Conservation (phyloP, 2,113 vertebrate species). For the Stegastes partitus region DNA sequence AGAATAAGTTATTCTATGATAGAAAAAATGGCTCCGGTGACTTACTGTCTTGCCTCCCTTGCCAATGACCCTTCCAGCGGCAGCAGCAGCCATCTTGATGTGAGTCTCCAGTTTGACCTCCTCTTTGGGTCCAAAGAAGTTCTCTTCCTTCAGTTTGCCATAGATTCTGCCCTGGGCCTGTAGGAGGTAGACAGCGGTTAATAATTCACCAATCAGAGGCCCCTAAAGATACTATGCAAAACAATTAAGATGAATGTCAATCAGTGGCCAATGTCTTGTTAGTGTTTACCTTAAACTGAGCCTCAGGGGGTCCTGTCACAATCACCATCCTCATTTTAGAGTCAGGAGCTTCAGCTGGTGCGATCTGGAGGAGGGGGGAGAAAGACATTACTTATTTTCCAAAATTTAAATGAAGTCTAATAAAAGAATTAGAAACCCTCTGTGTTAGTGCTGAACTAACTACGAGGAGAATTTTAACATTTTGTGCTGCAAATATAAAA, state of each 20-base stretch:
- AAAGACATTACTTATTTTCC: not conserved
- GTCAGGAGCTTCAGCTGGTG: conserved; percentile 93
- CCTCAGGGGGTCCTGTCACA: conserved; percentile 95
- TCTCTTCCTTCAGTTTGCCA: conserved; percentile 96
- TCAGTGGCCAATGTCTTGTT: not conserved
- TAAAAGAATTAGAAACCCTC: too few relatives aligned
- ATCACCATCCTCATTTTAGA: conserved; percentile 97
- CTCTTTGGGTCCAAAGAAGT: conserved; percentile 95
- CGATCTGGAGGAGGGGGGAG: conserved; percentile 84
- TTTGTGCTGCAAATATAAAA: too few relatives aligned
- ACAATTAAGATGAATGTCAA: not conserved
- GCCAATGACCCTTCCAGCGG: conserved; percentile 93
- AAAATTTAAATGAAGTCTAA: not conserved
- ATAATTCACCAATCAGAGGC: not conserved
- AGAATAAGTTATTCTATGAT: not conserved
- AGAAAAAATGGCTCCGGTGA: accelerated
- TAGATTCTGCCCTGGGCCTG: conserved; percentile 96
- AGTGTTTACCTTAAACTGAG: conserved; percentile 93
- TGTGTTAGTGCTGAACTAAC: too few relatives aligned
- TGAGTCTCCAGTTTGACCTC: conserved; percentile 96
- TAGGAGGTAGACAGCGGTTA: not conserved
- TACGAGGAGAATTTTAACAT: too few relatives aligned
- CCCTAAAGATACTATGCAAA: not conserved
- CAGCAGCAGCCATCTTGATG: conserved; percentile 93
- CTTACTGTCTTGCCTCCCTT: conserved; percentile 96